Base-by-base conservation (phyloP, 1,140 invertebrate species). In the Drosophila mayri region DNA sequence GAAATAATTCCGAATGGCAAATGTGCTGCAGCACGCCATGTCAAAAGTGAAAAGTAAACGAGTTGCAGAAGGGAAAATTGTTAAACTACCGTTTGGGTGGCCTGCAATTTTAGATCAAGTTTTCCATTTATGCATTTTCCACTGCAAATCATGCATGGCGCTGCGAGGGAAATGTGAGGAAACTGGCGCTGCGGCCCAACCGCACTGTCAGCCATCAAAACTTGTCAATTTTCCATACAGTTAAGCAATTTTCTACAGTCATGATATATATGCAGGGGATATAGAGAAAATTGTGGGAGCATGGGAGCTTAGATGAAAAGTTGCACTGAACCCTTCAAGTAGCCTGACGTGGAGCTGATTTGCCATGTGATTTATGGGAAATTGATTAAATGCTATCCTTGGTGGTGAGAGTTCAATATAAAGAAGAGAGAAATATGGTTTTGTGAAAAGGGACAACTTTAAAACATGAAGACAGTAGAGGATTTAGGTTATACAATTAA, bases 211-310 rank as follows among this genome's bases (percentile, higher is more conserved):
- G 73, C 59, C 75, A 76, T 85, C 85, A 85, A 79, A 90, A 79
- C 85, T 85, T 81, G 85, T 88, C 85, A 90, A 88, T 88, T 88
- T 88, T 88, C 85, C 85, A 88, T 88, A 85, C 76, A 90, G 85
- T 88, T 90, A 88, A 88, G 81, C 85, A 88, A 90, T 90, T 88
- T 88, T 55, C 64, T 18, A 30, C 67, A 67, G 63, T 64, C 79
- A 83, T 85, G 77, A 85, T 85, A 79, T 47, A 47, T 47, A 47
- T 46, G 64, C 52, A 57, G 43, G 32, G 38, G n/a, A 37, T 54
- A 37, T 40, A 44, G 43, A n/a, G 32, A 14, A 54, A 64, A 43
- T 18, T 60, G 62, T 43, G 62, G 46, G 38, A 50, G 28, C 50
- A 11, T 16, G 43, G 40, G 46, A 22, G 55, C 38, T 65, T 46